phyloP scores from a whole-genome alignment of 2,797 vertebrate genomes.

The Rhabdomys pumilio region DNA sequence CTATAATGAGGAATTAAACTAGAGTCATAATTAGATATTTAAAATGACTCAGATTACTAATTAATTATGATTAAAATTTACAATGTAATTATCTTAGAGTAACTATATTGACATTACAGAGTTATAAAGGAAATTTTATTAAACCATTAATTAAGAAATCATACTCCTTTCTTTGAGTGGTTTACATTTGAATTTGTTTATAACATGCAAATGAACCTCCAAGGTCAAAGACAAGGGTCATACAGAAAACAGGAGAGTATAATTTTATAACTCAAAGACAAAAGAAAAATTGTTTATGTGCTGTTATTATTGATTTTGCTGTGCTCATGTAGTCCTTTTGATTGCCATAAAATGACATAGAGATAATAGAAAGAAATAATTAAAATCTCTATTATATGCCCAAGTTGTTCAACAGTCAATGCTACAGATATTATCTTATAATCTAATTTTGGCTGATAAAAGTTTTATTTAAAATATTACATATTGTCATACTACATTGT shows the following conservation, averaged over 20 bases:
- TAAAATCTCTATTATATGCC: conserved; percentile 21
- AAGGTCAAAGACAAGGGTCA: background rate
- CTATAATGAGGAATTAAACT: background rate
- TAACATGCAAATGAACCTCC: background rate
- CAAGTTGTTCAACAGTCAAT: background rate
- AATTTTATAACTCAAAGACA: conserved; percentile 8
- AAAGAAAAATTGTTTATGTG: background rate
- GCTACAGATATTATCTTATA: conserved; percentile 48
- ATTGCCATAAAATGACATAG: conserved; percentile 34
- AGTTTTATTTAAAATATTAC: conserved; percentile 39
- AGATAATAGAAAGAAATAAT: background rate
- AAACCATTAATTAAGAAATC: background rate
- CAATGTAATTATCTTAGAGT: conserved; percentile 37
- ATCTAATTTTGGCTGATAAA: conserved; percentile 23
- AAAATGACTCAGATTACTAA: background rate
- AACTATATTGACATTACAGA: background rate
- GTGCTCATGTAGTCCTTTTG: background rate
- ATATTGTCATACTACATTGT: background rate
- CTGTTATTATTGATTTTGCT: background rate
- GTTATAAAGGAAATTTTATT: background rate
- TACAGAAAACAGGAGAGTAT: background rate
- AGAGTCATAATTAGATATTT: background rate
- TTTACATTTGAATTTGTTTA: background rate
- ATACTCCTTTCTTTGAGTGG: background rate
- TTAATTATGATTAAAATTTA: conserved; percentile 22